Base-by-base conservation (phyloP, 2,888 invertebrate species). In the Ichneumon xanthorius region DNA sequence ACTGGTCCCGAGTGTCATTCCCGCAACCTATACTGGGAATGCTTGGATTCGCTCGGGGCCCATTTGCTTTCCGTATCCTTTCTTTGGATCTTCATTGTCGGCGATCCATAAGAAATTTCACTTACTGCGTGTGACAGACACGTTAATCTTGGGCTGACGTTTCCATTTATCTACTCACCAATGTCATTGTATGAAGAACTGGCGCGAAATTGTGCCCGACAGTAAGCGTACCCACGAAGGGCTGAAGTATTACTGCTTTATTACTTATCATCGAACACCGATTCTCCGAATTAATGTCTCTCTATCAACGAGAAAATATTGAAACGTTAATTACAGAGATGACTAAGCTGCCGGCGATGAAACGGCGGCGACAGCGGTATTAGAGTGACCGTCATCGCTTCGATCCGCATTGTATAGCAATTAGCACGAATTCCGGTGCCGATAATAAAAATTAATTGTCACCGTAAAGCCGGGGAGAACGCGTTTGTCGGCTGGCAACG, bases 401-500 rank as follows among this genome's bases (percentile, higher is more conserved):
- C 86, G 86, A 87, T 86, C 87, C 86, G 85, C 88, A 89, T 89
- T 90, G 89, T 89, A 86, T 88, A 81, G 88, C 88, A 89, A 90
- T 90, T 90, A 90, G 86, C 86, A 88, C 87, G 87, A 86, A 89
- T 90, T 89, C 89, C 87, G 82, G 87, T 80, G 84, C 76, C 85
- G 88, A 89, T 89, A 87, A 90, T 90, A 90, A 90, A 90, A 90
- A 89, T 89, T 89, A 89, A 90, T 90, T 86, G 90, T 87, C 85
- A 80, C 80, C 76, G 70, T 77, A 80, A 58, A 53, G 78, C 55
- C 73, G 72, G 72, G 72, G 68, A 72, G 67, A 37, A 30, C 30
- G 65, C 82, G 70, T 85, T 85, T 85, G 82, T 85, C 85, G 85
- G 82, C 82, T 55, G 58, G 22, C 70, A 50, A 68, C 53, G 75